Base-by-base conservation (phyloP, 2,797 vertebrate species). In the Salmo trutta region DNA sequence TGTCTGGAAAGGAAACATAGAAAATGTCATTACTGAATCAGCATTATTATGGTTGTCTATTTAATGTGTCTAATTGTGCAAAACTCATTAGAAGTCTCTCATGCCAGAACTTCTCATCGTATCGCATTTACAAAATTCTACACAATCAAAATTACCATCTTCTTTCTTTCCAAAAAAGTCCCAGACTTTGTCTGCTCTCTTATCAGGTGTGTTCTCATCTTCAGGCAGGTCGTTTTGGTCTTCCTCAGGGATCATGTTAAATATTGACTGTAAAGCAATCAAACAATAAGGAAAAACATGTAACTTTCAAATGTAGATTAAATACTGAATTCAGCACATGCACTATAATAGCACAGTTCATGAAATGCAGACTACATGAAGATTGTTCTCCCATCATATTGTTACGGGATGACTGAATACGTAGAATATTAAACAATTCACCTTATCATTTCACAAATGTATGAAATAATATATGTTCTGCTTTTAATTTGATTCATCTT, bases 181-280 rank as follows among this genome's bases (percentile, higher is more conserved):
- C 97, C 97, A 98, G 86, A 98, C 93, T 89, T 98, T 98, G 79
- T 96, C 94, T 0, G 96, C 89, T 80, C 97, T 92, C 81, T 98
- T 98, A 82, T 97, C 96, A 0, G 97, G 97, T 0, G 95, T 96
- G 89, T 97, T 93, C 80, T 98, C 97, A 15, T 97, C 97, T 0
- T 96, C 95, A 0, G 96, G 92, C 53, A 98, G 95, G 52, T 79
- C 85, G 76, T 94, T 93, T 88, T 95, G 91, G 73, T 97, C 96
- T 0, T 96, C 94, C 0, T 51, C 79, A 4, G 92, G 95, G 83
- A 97, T 97, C 97, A 98, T 98, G 91, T 96, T 97, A 92, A 98
- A 98, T 89, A 98, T 98, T 0, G 97, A 96, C 97, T 98, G 88
- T 24, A n/a, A 78, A 53, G 15, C 15, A 56, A 56, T 78, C 17